A percentile compares a stretch with the other conserved stretches of the same genome.
These are phyloP conservation scores for Acronicta aceris DNA, from an alignment of 2,888 invertebrate species.

Conservation along the genomic window DNA sequence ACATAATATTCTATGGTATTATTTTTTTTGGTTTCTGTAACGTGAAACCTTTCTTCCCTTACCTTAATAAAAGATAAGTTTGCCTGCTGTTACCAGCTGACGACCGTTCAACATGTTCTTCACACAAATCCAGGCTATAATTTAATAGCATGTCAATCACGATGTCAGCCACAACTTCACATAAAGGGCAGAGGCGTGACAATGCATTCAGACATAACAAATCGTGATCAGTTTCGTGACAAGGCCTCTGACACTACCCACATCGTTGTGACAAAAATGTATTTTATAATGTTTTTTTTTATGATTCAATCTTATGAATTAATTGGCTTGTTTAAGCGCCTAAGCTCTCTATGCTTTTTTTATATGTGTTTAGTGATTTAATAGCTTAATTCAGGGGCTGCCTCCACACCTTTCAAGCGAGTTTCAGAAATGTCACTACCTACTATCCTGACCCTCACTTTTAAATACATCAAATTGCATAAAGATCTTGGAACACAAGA, in stretches of 20 bases:
- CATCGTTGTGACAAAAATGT: constrained; percentile 45
- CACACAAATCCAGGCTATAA: constrained; percentile 14
- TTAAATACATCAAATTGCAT: too few species aligned
- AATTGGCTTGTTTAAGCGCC: constrained; percentile 17
- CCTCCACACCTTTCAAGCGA: too few species aligned
- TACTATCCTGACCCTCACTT: too few species aligned
- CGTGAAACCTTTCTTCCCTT: not conserved
- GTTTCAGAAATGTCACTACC: too few species aligned
- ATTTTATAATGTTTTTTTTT: constrained; percentile 27
- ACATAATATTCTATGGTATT: too few species aligned
- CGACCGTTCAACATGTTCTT: constrained; percentile 1
- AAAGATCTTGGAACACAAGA: too few species aligned
- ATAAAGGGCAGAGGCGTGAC: constrained; percentile 56
- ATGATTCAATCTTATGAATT: constrained; percentile 26
- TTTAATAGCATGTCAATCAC: constrained; percentile 52
- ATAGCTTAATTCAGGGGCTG: too few species aligned
- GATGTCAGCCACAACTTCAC: constrained; percentile 35
- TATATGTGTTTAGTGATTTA: too few species aligned
- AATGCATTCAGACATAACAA: constrained; percentile 48
- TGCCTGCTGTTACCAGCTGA: not conserved
- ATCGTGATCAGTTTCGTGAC: constrained; percentile 53
- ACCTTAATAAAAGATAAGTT: not conserved
- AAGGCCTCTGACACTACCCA: constrained; percentile 47
- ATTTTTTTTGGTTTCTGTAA: too few species aligned
- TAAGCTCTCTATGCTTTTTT: too few species aligned